Evolutionary conservation across 2,888 invertebrate species (phyloP), one percentile per base, ranked within the genome.

Genomic region (Stratiomys singularior): DNA sequence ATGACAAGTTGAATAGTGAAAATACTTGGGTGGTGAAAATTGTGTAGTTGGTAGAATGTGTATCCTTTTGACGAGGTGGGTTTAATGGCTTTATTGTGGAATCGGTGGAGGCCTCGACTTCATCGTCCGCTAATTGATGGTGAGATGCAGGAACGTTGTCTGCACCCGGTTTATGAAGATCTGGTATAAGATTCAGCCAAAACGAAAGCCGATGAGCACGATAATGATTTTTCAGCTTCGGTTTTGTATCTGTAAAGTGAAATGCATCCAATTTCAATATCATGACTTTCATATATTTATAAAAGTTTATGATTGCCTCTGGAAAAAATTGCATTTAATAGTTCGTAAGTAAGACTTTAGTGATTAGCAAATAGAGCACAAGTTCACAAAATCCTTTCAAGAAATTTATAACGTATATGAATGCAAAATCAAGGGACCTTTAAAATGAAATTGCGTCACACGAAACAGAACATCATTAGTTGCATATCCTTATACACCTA

Each of bases 171-270:
- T 94, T 93, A 85, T 96, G 96, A 30, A 96, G 89, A 84, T 97
- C 97, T 44, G 98, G 98, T 78, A 98, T 96, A 72, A 98, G 89
- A 84, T 97, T 96, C 78, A 97, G 87, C 98, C 98, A 98, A 87
- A 98, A 96, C 0, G 97, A 97, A 76, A 98, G 89, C 81, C 93
- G 90, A 85, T 97, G 97, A 1, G 97, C 97, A 81, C 97, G 91
- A 88, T 97, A 98, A 88, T 97, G 97, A 83, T 96, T 96, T 86
- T 96, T 96, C 81, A 96, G 88, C 85, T 95, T 95, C 0, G 96
- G 94, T 85, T 97, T 96, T 69, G 93, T 93, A 84, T 96, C 97
- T 95, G 89, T 11, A 87, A 88, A 52, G 15, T 37, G n/a, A n/a
- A n/a, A n/a, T n/a, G n/a, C n/a, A n/a, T n/a, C n/a, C n/a, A n/a